Conservation (phyloP, 1,140 invertebrate genomes). For the Arion vulgaris region DNA sequence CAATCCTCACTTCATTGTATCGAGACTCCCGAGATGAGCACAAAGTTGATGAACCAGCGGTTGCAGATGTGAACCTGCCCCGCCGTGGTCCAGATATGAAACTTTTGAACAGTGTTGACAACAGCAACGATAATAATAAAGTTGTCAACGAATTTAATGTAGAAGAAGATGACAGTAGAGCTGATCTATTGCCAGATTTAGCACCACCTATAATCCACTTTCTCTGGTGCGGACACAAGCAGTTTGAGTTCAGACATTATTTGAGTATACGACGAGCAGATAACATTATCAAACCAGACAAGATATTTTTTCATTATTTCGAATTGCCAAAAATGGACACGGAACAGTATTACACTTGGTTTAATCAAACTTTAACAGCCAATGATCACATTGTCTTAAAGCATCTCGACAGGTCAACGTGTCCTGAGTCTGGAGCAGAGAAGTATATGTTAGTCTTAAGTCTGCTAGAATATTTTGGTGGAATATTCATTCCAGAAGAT, state of each 20-base stretch:
- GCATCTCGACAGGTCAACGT: conserved; percentile 40
- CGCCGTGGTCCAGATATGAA: conserved; percentile 30
- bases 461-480: conserved; percentile 46
- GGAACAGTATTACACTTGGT: conserved; percentile 48
- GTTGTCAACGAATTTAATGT: background rate
- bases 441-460: conserved; percentile 45
- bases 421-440: conserved; percentile 39
- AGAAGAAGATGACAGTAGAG: conserved; percentile 33
- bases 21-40: background rate
- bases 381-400: conserved; percentile 43
- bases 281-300: conserved; percentile 44
- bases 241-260: conserved; percentile 48
- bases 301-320: conserved; percentile 48
- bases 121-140: background rate
- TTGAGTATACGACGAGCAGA: conserved; percentile 46
- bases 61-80: background rate
- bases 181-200: conserved; percentile 46
- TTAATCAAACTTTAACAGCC: conserved; percentile 43
- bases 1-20: background rate
- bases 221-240: conserved; percentile 43
- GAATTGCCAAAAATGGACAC: conserved; percentile 38
- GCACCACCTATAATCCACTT: conserved; percentile 47
- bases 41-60: background rate
- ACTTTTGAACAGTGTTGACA: conserved; percentile 11
- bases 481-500: conserved; percentile 50